A percentile compares a stretch with the other conserved stretches of the same genome.
Conservation (phyloP, 2,113 vertebrate species). For the Nerophis ophidion region DNA sequence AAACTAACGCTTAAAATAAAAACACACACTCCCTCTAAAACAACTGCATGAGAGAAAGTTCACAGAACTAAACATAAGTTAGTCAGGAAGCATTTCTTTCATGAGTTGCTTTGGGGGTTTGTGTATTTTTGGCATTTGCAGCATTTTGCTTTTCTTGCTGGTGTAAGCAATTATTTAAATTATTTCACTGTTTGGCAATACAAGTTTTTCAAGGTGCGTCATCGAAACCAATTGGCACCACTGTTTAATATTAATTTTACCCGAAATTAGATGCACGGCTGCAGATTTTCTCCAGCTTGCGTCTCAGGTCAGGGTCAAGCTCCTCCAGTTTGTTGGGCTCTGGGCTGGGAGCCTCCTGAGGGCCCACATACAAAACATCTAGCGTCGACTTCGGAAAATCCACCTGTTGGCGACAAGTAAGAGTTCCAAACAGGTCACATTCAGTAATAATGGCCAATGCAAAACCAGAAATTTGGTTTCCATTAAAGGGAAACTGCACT, state of each 20-base stretch:
- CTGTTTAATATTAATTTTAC: slow-evolving; percentile 57
- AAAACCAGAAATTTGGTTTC: not conserved
- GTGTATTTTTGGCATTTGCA: too few relatives aligned
- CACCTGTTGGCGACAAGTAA: slow-evolving; percentile 68
- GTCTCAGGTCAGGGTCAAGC: slow-evolving; percentile 76
- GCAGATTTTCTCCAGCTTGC: slow-evolving; percentile 81
- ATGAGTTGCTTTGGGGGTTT: not conserved
- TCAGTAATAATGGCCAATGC: not conserved
- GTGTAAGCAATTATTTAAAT: too few relatives aligned
- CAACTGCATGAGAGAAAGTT: too few relatives aligned
- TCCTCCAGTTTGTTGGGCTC: slow-evolving; percentile 73
- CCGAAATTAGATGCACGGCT: slow-evolving; percentile 79
- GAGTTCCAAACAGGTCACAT: not conserved
- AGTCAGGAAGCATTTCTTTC: too few relatives aligned
- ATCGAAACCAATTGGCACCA: too few relatives aligned
- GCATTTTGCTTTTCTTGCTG: too few relatives aligned
- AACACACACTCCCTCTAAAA: too few relatives aligned
- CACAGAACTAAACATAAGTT: too few relatives aligned
- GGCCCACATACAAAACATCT: slow-evolving; percentile 83
- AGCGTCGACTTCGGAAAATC: slow-evolving; percentile 81
- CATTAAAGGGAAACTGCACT: not conserved
- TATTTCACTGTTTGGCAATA: too few relatives aligned
- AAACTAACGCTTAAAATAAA: too few relatives aligned
- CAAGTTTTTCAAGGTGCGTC: too few relatives aligned
- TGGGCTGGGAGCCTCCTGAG: slow-evolving; percentile 67